Percentiles rank a stretch among this genome's conserved stretches.
phyloP scores from a whole-genome alignment of 1,140 invertebrate genomes.

The Leptestheria dahalacensis region DNA sequence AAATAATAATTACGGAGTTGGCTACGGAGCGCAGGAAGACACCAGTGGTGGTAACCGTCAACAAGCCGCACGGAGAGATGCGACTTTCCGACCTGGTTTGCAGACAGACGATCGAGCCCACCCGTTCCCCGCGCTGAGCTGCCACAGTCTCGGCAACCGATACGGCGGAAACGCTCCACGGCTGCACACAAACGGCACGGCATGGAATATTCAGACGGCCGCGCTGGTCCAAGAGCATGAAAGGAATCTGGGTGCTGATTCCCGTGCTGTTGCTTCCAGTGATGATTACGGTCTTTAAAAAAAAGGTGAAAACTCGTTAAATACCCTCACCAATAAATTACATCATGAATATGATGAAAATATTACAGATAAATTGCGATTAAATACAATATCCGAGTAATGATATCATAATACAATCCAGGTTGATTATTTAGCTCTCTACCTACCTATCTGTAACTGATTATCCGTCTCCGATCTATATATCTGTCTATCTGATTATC shows the following conservation, averaged over 20 bases:
- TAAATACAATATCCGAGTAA: too few species aligned
- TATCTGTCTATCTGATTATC: too few species aligned
- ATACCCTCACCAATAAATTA: neutral
- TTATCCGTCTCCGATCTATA: too few species aligned
- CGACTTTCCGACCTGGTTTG: neutral
- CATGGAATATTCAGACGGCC: neutral
- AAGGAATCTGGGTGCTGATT: neutral
- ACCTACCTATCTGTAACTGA: too few species aligned
- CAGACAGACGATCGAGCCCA: neutral
- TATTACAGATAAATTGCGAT: neutral
- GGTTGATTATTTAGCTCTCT: too few species aligned
- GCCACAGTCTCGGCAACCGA: neutral
- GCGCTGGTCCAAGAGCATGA: neutral
- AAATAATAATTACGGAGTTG: too few species aligned
- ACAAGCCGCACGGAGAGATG: slow-evolving; percentile 12
- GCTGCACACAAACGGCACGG: neutral
- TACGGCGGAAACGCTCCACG: neutral
- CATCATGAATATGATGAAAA: neutral
- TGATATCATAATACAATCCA: too few species aligned
- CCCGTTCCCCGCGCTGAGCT: neutral
- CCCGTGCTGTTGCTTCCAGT: neutral
- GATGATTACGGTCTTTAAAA: neutral
- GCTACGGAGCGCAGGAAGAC: slow-evolving; percentile 63
- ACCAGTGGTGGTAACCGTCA: slow-evolving; percentile 84
- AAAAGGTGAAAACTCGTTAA: neutral